Evolutionary conservation across 2,113 vertebrate genomes (phyloP), one percentile per base, ranked within the genome.

Genomic region (Meriones unguiculatus): DNA sequence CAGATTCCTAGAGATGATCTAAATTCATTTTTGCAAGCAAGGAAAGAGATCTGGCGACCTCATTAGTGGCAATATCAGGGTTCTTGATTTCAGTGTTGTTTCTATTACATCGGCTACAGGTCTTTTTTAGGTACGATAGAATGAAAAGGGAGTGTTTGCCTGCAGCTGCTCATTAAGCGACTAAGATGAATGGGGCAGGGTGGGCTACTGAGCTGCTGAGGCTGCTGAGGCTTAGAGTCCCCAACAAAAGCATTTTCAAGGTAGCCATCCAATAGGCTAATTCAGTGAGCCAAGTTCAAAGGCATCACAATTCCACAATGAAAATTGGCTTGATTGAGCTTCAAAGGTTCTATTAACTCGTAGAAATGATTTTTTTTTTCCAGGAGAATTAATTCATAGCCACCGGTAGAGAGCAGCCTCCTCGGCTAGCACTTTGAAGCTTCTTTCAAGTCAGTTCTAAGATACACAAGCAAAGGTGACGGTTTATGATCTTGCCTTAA

Each of bases 331-430:
- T 94, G 81, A 97, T 95, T 97, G 89, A 92, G 94, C 97, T 97
- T 98, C 97, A 98, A 97, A 97, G 97, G 93, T 88, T 95, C 97
- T 93, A 95, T 97, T 97, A 97, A 90, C 95, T 97, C 50, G 30
- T 81, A 96, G 97, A 93, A 94, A 94, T 64, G 64, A 97, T 84
- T 95, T 62, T 90, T 97, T 97, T 93, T 90, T 97, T 17, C 93
- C 46, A 38, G 92, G 82, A 89, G 95, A 97, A 95, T 98, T 97
- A 88, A 97, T 89, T 73, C 70, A 73, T 7, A 77, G 90, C 67
- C 81, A 82, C 41, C 89, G 92, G 57, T 52, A 92, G 92, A 97
- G 92, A 95, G 87, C 0, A 13, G 65, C 97, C 75, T 64, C 64
- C 70, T 57, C 64, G 69, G n/a, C 93, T 89, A n/a, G 59, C n/a